These are phyloP conservation scores for Bufo bufo DNA, from an alignment of 2,113 vertebrate species.

Conservation along the genomic window DNA sequence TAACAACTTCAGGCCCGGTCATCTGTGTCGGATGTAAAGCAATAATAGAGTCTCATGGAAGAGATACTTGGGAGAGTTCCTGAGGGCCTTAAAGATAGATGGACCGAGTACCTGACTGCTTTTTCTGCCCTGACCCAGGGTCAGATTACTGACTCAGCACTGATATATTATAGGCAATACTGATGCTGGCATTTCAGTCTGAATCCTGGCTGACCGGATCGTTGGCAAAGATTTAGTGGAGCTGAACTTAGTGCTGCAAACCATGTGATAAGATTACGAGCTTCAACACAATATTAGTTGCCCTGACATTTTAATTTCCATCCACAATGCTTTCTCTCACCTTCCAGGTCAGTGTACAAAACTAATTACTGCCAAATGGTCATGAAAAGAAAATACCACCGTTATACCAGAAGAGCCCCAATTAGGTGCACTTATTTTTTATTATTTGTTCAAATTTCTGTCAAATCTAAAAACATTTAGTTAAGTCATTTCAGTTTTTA, in stretches of 20 bases:
- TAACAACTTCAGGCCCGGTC: too few relatives aligned
- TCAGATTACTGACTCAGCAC: too few relatives aligned
- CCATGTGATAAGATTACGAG: constrained; percentile 19
- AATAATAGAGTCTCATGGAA: too few relatives aligned
- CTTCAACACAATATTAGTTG: not conserved
- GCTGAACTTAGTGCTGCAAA: constrained; percentile 18
- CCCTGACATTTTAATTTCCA: not conserved
- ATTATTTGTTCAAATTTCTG: too few relatives aligned
- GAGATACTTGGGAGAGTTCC: too few relatives aligned
- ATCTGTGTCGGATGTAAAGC: too few relatives aligned
- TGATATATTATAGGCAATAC: not conserved
- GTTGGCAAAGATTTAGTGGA: not conserved
- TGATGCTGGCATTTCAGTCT: not conserved
- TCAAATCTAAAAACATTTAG: too few relatives aligned
- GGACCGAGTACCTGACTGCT: too few relatives aligned
- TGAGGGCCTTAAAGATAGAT: too few relatives aligned
- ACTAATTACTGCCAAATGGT: not conserved
- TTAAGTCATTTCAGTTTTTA: too few relatives aligned
- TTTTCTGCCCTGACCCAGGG: too few relatives aligned
- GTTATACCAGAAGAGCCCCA: not conserved
- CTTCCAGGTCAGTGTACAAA: not conserved
- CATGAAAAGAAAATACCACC: not conserved
- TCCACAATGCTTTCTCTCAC: not conserved
- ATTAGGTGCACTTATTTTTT: not conserved
- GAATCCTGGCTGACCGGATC: not conserved